Percentiles rank a stretch among this genome's conserved stretches.
phyloP scores from a whole-genome alignment of 2,113 vertebrate genomes.

The Notothenia rossii region DNA sequence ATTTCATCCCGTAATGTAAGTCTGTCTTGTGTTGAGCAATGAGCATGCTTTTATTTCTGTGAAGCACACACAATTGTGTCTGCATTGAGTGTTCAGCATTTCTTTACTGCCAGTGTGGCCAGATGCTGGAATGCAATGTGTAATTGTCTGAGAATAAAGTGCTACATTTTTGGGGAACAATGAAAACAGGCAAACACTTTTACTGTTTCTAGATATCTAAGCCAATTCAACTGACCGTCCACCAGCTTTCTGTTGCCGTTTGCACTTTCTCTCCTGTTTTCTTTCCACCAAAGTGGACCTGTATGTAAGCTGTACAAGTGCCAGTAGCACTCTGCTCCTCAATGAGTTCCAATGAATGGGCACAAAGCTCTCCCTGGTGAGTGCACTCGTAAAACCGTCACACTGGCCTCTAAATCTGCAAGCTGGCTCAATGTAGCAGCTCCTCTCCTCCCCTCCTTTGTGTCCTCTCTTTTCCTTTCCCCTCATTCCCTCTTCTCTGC shows the following conservation, averaged over 20 bases:
- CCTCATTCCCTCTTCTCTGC: constrained; percentile 20
- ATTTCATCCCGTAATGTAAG: constrained; percentile 53
- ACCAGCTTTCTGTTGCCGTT: constrained; percentile 39
- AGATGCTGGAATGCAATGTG: background rate
- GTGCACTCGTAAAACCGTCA: constrained; percentile 77
- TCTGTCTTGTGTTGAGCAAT: constrained; percentile 23
- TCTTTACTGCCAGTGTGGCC: constrained; percentile 12
- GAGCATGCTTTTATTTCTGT: constrained; percentile 26
- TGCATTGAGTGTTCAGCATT: constrained; percentile 22
- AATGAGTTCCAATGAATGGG: constrained; percentile 79
- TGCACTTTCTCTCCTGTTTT: constrained; percentile 46
- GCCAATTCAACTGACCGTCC: constrained; percentile 19
- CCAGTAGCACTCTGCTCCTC: constrained; percentile 69
- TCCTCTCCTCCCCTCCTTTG: constrained; percentile 43
- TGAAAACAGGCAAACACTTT: constrained; percentile 12
- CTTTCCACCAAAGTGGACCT: background rate
- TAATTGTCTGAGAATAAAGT: background rate
- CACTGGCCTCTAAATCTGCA: constrained; percentile 75
- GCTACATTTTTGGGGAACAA: background rate
- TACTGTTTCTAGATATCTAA: background rate
- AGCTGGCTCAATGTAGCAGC: constrained; percentile 33
- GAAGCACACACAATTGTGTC: constrained; percentile 8
- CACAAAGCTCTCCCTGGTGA: constrained; percentile 75
- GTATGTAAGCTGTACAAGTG: constrained; percentile 62
- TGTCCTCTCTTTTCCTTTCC: constrained; percentile 42